Evolutionary conservation across 2,113 vertebrate genomes (phyloP), one percentile per base, ranked within the genome.

Genomic region (Gopherus evgoodei): DNA sequence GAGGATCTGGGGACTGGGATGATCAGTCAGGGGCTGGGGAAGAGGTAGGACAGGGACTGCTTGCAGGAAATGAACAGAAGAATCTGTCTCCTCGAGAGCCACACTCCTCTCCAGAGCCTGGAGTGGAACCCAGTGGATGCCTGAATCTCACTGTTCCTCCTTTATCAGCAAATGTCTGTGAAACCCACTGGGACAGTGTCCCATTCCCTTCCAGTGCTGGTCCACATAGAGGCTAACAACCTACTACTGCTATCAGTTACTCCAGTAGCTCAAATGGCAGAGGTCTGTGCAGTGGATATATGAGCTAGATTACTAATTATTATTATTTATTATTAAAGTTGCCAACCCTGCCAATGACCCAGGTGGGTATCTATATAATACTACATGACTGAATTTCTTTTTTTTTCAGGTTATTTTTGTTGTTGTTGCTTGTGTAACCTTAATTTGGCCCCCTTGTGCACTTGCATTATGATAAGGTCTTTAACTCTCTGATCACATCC

Each of bases 271-370:
- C 16, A 2, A 57, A 59, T 47, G 21, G 1, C 57, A 54, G 57
- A n/a, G 2, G 1, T 54, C 6, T 3, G 47, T 56, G 82, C 54
- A 65, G 49, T 1, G 49, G 38, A 31, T 42, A 5, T 1, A 0
- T 52, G 83, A 31, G 49, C 29, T 2, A 4, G 81, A 38, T 24
- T 56, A 56, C 24, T 56, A 21, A 56, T 24, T 19, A 54, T 54
- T 56, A 56, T 56, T 56, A 56, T 56, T 56, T 56, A 56, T 56
- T 56, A 56, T 56, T 14, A 1, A 0, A 54, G 24, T 54, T 10
- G 44, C 88, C 56, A 12, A 47, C 38, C 53, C 88, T 80, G 92
- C 47, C 44, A 4, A 0, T 5, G 62, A 72, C 3, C 50, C 11
- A 14, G 6, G 56, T 19, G 47, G 52, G 16, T 14, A 12, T 5